Conservation (phyloP, 2,113 vertebrate species). For the Aldabrachelys gigantea region DNA sequence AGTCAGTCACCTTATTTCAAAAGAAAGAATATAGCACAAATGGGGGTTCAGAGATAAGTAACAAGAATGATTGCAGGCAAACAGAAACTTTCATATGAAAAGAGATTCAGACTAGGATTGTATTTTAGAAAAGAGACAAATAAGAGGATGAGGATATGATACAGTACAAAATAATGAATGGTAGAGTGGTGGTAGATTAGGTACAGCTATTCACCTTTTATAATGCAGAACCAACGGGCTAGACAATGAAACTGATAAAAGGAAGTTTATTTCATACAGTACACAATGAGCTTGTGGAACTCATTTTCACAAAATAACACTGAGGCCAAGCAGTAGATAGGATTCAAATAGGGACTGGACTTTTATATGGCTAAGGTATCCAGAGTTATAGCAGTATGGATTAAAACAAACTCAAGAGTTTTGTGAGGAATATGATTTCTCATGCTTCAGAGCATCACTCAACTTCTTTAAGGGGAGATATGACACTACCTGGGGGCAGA, state of each 20-base stretch:
- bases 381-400: background rate
- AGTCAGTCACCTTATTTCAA: background rate
- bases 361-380: background rate
- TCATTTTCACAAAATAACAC: background rate
- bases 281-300: background rate
- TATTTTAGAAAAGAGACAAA: background rate
- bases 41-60: background rate
- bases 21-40: background rate
- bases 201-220: background rate
- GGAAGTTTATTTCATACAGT: background rate
- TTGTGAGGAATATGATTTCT: background rate
- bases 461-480: background rate
- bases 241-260: background rate
- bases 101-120: background rate
- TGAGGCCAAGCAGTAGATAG: background rate
- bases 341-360: background rate
- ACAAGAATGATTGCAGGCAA: background rate
- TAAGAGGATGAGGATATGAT: background rate
- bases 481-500: too few species aligned
- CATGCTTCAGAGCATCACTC: background rate
- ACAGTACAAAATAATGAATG: background rate
- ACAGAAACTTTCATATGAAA: background rate
- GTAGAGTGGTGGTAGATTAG: background rate
- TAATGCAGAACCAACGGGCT: background rate
- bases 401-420: background rate